Evolutionary conservation across 2,888 invertebrate genomes (phyloP), one percentile per base, ranked within the genome.

Genomic region (Proisotoma minuta): DNA sequence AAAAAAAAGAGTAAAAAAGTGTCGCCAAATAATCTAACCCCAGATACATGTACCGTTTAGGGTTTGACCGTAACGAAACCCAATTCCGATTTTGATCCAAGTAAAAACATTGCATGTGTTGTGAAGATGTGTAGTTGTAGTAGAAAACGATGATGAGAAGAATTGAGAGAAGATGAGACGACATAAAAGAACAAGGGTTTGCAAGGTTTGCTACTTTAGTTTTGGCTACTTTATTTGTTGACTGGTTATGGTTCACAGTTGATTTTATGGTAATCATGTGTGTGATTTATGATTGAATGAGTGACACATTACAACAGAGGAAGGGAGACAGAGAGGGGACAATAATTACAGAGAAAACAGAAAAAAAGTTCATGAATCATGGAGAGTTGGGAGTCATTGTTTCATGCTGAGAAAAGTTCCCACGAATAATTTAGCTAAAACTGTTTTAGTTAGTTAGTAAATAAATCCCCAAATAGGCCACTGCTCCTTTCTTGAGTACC

Each of bases 331-430:
- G 34, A 34, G 34, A 34, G 8, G 8, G 34, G 8, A 15, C 34
- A n/a, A 43, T 43, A 18, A 43, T n/a, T 43, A 18, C 20, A 43
- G 20, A n/a, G 43, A 43, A 43, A 20, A 43, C 10, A 43, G 43
- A 24, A 24, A 43, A 48, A 57, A 47, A 57, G 24, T n/a, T 39
- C 40, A 51, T 56, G n/a, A 56, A n/a, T n/a, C n/a, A n/a, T n/a
- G n/a, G n/a, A n/a, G n/a, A n/a, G n/a, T n/a, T n/a, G n/a, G 18
- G 39, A 56, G 8, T 56, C 56, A 56, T 50, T 50, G 24, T 50
- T 27, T 27, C 26, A 50, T 15, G 24, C n/a, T 24, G 28, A n/a
- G 28, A 27, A 51, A 24, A 27, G 20, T 51, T 51, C 51, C 51
- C 51, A 51, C 51, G 51, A 51, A 51, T 51, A 27, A 51, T 51